Evolutionary conservation across 2,797 vertebrate genomes (phyloP).

Genomic region (Enteromius trimaculatus): DNA sequence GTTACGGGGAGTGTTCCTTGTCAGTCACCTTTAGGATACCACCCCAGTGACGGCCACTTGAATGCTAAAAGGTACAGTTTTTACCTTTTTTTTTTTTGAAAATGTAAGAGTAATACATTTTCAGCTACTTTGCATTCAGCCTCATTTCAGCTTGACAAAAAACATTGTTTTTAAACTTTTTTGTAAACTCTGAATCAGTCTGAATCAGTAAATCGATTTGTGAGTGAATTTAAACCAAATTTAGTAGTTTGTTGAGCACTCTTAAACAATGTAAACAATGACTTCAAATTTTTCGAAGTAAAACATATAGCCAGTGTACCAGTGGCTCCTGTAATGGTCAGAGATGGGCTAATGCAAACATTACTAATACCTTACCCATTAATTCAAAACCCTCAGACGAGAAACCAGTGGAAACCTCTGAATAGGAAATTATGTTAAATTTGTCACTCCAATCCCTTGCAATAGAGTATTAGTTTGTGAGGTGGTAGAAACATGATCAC

Average conservation of each 20-base stretch:
- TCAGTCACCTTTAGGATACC: too few relatives aligned
- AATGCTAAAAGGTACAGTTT: too few relatives aligned
- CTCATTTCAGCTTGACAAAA: neutral
- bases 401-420: conserved; percentile 11
- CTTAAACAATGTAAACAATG: neutral
- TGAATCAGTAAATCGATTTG: neutral
- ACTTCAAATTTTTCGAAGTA: neutral
- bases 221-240: neutral
- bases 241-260: neutral
- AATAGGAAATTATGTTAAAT: conserved; percentile 38
- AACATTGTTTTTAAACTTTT: neutral
- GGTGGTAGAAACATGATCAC: conserved; percentile 49
- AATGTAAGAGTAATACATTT: neutral
- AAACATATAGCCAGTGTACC: neutral
- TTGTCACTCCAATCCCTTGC: conserved; percentile 39
- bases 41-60: too few relatives aligned
- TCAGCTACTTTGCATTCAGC: neutral
- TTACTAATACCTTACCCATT: neutral
- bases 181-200: neutral
- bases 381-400: conserved; percentile 16
- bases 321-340: neutral
- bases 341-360: neutral
- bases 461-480: conserved; percentile 44
- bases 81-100: too few relatives aligned
- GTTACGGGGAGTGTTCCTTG: too few relatives aligned